Base-by-base conservation (phyloP, 1,140 invertebrate species). In the Temnothorax longispinosus region DNA sequence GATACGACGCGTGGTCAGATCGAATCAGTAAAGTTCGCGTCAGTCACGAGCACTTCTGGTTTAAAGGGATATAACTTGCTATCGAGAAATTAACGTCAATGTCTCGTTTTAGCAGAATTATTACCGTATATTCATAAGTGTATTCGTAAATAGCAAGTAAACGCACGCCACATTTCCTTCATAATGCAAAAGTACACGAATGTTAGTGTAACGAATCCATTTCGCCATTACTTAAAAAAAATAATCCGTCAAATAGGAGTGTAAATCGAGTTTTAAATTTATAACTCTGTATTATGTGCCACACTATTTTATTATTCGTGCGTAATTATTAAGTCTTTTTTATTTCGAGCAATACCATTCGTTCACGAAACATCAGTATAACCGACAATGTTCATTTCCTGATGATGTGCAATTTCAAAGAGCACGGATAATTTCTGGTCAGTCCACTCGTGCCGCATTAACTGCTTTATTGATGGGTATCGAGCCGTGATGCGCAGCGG, bases 381-480 rank as follows among this genome's bases (percentile, higher is more conserved):
- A 67, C 35, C 13, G 60, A 44, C 32, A 35, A 58, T 62, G 38
- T 32, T 27, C 50, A 18, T 75, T 41, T 44, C 18, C 50, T 21
- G 21, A 67, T 7, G 41, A 27, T 5, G 13, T 52, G 13, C 10
- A n/a, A 18, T 15, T 18, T 41, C 4, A 38, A 21, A 27, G 21
- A 56, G 38, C 27, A 84, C 15, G 10, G 15, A n/a, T 21, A 50
- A 74, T 74, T 74, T 15, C 38, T 41, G 38, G 15, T 10, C 32
- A 27, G 47, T 47, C 69, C 18, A 50, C 18, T 84, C 80, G n/a
- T 41, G 60, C 64, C 41, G 82, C 81, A 88, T 90, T 86, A 87
- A 74, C 71, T 60, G 89, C 77, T 88, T 91, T 90, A 91, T 91
- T 72, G 89, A 90, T 76, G 87, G 87, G 82, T 76, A 91, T 91